Evolutionary conservation across 1,140 invertebrate species (phyloP).

Genomic region (Acromyrmex charruanus): DNA sequence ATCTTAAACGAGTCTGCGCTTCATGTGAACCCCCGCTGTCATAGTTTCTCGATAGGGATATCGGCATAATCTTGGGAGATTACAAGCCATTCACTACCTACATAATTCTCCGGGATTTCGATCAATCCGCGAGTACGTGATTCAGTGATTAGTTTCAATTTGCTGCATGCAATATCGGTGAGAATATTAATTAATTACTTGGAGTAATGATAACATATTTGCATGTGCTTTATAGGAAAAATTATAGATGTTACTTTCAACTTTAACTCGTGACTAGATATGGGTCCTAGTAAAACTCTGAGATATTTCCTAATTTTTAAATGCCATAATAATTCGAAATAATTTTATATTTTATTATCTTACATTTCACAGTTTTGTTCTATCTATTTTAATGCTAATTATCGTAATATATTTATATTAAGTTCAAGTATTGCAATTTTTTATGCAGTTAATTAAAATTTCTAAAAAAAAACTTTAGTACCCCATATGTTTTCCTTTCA

Average conservation of each 20-base stretch:
- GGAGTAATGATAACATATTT: neutral
- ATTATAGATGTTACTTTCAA: neutral
- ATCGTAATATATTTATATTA: too few relatives aligned
- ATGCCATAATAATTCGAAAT: too few relatives aligned
- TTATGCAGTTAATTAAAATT: too few relatives aligned
- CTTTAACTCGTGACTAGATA: neutral
- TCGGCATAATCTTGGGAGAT: constrained; percentile 55
- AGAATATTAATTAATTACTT: constrained; percentile 41
- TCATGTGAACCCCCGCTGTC: constrained; percentile 11
- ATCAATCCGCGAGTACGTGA: constrained; percentile 47
- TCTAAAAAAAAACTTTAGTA: too few relatives aligned
- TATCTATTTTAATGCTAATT: too few relatives aligned
- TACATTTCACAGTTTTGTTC: too few relatives aligned
- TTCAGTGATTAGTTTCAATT: constrained; percentile 52
- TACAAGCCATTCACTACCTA: constrained; percentile 41
- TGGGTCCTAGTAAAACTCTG: too few relatives aligned
- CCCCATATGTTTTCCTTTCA: too few relatives aligned
- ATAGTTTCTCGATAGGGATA: constrained; percentile 35
- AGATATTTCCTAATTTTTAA: too few relatives aligned
- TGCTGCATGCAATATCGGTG: constrained; percentile 1
- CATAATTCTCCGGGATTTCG: constrained; percentile 41
- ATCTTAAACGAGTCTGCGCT: constrained; percentile 35
- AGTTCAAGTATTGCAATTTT: too few relatives aligned
- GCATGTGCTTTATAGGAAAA: neutral
- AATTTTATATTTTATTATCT: too few relatives aligned